Percentiles rank a stretch among this genome's conserved stretches.
Conservation (phyloP, 1,140 invertebrate genomes). For the Carcinoscorpius rotundicauda region DNA sequence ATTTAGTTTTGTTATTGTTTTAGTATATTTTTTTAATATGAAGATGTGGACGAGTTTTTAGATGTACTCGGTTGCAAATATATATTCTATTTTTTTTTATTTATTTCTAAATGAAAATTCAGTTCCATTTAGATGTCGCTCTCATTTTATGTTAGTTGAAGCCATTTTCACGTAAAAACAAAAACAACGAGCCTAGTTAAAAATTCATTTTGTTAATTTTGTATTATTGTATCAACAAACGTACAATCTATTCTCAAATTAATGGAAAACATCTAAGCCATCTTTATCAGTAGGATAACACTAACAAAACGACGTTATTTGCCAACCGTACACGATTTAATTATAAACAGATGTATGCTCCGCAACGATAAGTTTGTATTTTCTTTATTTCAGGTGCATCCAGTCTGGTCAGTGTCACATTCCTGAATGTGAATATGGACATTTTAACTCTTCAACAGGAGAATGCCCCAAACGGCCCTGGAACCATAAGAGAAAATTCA, state of each 20-base stretch:
- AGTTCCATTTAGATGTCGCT: too few species aligned
- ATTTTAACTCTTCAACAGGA: constrained; percentile 46
- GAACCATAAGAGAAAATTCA: constrained; percentile 1
- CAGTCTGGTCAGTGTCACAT: constrained; percentile 45
- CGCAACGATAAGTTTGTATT: not conserved
- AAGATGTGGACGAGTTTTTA: too few species aligned
- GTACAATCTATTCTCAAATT: not conserved
- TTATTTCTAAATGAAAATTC: too few species aligned
- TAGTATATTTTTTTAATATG: too few species aligned
- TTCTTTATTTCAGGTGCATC: constrained; percentile 45
- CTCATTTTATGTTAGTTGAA: too few species aligned
- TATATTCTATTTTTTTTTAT: too few species aligned
- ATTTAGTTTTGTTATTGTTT: too few species aligned
- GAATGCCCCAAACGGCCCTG: constrained; percentile 48
- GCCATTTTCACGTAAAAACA: too few species aligned
- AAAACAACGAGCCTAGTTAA: too few species aligned
- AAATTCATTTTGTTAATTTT: too few species aligned
- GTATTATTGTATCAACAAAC: not conserved
- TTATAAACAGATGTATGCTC: not conserved
- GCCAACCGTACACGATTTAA: not conserved
- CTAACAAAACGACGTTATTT: not conserved
- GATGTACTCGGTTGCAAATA: too few species aligned
- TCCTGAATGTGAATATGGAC: constrained; percentile 54
- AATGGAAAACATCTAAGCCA: not conserved
- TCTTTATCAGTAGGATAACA: not conserved